Percentiles rank a stretch among this genome's conserved stretches.
Evolutionary conservation across 2,797 vertebrate species (phyloP).

Genomic region (Triplophysa yarkandensis): DNA sequence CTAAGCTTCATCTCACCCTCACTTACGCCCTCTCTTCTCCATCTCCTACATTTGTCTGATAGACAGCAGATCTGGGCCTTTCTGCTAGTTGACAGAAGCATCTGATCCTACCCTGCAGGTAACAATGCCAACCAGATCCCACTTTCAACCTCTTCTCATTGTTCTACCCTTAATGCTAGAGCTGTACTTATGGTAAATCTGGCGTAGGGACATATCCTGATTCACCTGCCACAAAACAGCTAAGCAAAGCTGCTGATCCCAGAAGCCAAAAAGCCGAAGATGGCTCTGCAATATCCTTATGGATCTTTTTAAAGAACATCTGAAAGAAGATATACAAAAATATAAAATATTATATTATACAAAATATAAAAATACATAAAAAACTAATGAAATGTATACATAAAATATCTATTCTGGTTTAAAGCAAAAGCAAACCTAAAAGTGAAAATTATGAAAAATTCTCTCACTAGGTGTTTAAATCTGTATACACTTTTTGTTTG

Average conservation of each 20-base stretch:
- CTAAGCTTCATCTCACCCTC: slow-evolving; percentile 62
- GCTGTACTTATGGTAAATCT: slow-evolving; percentile 68
- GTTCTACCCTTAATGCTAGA: slow-evolving; percentile 48
- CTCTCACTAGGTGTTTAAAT: no score
- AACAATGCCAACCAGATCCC: slow-evolving; percentile 75
- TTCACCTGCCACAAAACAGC: slow-evolving; percentile 63
- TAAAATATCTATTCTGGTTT: no score
- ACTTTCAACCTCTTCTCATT: slow-evolving; percentile 72
- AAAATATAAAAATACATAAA: no score
- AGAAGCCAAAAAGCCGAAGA: slow-evolving; percentile 6
- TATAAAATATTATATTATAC: no score
- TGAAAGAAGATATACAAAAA: no score
- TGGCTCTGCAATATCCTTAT: background rate
- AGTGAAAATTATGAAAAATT: no score
- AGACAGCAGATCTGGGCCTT: slow-evolving; percentile 55
- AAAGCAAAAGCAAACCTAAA: no score
- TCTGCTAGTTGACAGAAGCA: slow-evolving; percentile 74
- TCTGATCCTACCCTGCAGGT: slow-evolving; percentile 76
- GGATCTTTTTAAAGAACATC: background rate
- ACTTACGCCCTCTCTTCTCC: slow-evolving; percentile 22
- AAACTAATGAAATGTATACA: no score
- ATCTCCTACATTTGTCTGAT: slow-evolving; percentile 63
- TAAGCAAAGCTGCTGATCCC: slow-evolving; percentile 52
- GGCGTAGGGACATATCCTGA: slow-evolving; percentile 56
- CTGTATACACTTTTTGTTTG: no score